Evolutionary conservation across 2,113 vertebrate genomes (phyloP).

Genomic region (Equus quagga): DNA sequence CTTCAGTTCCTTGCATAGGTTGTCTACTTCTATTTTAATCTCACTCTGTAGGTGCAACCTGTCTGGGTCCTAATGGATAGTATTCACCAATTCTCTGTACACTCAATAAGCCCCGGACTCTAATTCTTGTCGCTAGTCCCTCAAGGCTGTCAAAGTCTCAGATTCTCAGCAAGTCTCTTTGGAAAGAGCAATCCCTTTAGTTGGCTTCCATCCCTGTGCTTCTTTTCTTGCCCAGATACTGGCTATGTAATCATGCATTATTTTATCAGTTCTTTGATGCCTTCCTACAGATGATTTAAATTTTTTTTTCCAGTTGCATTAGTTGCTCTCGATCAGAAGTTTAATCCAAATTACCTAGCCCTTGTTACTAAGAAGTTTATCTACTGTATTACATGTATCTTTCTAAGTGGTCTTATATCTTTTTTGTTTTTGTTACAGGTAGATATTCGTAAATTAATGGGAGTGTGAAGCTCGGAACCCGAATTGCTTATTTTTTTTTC

Average conservation of each 20-base stretch:
- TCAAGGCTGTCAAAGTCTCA: not conserved
- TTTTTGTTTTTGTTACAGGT: not conserved
- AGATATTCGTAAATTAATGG: not conserved
- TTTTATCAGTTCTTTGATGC: not conserved
- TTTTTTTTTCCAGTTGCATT: not conserved
- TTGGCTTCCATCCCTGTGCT: not conserved
- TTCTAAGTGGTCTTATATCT: not conserved
- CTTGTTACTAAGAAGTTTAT: not conserved
- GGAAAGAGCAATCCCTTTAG: not conserved
- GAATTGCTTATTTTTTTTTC: not conserved
- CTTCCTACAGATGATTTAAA: not conserved
- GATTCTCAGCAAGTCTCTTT: not conserved
- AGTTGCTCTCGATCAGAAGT: not conserved
- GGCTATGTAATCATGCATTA: not conserved
- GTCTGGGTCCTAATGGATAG: not conserved
- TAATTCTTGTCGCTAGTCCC: not conserved
- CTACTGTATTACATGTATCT: not conserved
- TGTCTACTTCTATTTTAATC: not conserved
- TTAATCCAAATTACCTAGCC: not conserved
- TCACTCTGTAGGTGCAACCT: not conserved
- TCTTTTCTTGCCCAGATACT: not conserved
- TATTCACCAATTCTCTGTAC: not conserved
- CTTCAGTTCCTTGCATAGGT: not conserved
- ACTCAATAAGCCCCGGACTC: not conserved
- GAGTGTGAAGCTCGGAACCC: not conserved